Evolutionary conservation across 92 coral and sea anemone genomes (phyloP).

Genomic region (Chrysogorgia sp.): DNA sequence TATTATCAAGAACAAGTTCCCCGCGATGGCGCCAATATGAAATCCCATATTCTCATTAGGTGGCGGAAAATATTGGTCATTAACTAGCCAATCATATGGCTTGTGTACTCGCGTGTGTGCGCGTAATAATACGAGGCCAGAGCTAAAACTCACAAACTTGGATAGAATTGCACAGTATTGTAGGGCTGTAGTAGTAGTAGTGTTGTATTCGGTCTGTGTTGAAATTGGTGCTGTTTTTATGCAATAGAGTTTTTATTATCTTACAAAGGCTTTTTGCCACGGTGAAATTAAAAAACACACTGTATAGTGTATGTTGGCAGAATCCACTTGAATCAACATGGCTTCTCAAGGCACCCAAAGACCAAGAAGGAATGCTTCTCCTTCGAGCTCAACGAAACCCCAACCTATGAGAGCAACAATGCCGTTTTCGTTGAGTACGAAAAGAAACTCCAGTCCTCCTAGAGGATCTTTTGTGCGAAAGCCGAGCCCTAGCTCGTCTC

Average conservation of each 20-base stretch:
- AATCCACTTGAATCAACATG: slow-evolving; percentile 56
- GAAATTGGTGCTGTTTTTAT: slow-evolving; percentile 46
- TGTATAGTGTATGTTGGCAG: slow-evolving; percentile 55
- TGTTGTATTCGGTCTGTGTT: slow-evolving; percentile 29
- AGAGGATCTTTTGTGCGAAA: slow-evolving; percentile 81
- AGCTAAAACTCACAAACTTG: slow-evolving; percentile 20
- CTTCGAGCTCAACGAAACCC: slow-evolving; percentile 95
- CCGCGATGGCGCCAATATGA: slow-evolving; percentile 1
- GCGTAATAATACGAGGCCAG: slow-evolving; percentile 43
- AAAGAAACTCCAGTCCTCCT: slow-evolving; percentile 88
- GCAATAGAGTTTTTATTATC: slow-evolving; percentile 4
- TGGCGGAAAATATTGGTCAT: neutral
- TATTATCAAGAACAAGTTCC: neutral
- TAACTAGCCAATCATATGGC: slow-evolving; percentile 36
- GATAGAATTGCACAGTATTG: neutral
- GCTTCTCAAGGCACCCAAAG: slow-evolving; percentile 99
- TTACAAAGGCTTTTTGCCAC: slow-evolving; percentile 2
- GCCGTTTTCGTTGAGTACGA: slow-evolving; percentile 74
- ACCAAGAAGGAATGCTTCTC: slow-evolving; percentile 97
- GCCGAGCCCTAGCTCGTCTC: slow-evolving; percentile 95
- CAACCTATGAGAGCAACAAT: slow-evolving; percentile 97
- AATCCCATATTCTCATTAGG: slow-evolving; percentile 20
- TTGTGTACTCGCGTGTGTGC: slow-evolving; percentile 21
- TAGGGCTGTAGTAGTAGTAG: neutral
- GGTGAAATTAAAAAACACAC: slow-evolving; percentile 10